Evolutionary conservation across 2,797 vertebrate species (phyloP).

Genomic region (Sebastolobus altivelis): DNA sequence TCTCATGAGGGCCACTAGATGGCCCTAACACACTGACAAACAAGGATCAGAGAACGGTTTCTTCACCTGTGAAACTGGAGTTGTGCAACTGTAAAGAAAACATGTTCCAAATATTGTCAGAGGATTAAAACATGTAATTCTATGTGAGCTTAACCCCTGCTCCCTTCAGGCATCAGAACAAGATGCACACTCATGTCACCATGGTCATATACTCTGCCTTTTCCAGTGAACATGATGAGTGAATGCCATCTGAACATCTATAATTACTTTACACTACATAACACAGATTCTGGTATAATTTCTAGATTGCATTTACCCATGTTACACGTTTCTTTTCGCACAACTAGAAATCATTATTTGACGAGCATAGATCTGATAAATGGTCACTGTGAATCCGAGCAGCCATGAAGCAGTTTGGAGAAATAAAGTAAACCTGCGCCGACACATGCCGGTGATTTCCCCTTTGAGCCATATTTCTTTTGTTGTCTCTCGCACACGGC

Average conservation of each 20-base stretch:
- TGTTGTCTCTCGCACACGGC: constrained; percentile 31
- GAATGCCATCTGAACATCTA: not conserved
- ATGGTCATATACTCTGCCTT: not conserved
- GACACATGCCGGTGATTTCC: constrained; percentile 6
- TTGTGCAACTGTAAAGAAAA: constrained; percentile 11
- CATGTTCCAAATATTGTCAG: constrained; percentile 23
- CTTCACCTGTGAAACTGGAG: constrained; percentile 7
- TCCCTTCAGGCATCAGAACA: constrained; percentile 5
- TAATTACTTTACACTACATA: not conserved
- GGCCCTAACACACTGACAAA: constrained; percentile 68
- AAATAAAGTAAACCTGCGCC: not conserved
- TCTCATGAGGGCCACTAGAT: constrained; percentile 73
- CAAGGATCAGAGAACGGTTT: not conserved
- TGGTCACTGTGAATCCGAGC: not conserved
- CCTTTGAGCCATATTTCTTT: not conserved
- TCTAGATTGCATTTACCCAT: constrained; percentile 1
- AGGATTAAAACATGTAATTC: constrained; percentile 45
- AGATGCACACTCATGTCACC: constrained; percentile 13
- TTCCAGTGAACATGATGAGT: not conserved
- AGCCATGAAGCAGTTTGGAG: constrained; percentile 11
- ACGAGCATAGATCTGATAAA: not conserved
- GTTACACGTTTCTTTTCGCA: not conserved
- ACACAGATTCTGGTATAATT: constrained; percentile 2
- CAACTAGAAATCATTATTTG: not conserved
- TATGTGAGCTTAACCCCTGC: constrained; percentile 10